Evolutionary conservation across 2,797 vertebrate genomes (phyloP), one percentile per base, ranked within the genome.

Genomic region (Heterohyrax brucei): DNA sequence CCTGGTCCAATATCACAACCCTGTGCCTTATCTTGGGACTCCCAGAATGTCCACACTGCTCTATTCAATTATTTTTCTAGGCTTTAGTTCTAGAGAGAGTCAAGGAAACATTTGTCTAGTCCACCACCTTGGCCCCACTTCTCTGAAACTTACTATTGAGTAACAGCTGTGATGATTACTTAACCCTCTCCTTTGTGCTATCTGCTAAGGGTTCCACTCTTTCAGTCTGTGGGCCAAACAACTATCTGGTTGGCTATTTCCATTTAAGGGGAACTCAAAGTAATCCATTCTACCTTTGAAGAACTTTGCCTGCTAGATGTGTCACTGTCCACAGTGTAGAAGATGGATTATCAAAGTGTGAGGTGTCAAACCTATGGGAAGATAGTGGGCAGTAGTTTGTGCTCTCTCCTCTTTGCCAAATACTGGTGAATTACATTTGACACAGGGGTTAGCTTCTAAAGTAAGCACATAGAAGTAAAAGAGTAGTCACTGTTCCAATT

Each of bases 361-460:
- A 72, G 82, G 61, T 68, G 50, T 72, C 59, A 16, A 48, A 5
- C 10, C 44, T 4, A 16, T 59, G 5, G 26, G 79, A 86, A 53
- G 5, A 46, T 2, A 44, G 68, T 14, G 24, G 22, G 53, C 64
- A n/a, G 1, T 33, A 3, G 7, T 22, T 14, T 12, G 10, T 10
- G 26, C 68, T 4, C 0, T 24, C 33, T 59, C 12, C 21, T 92
- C 56, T 79, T 48, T 76, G 14, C 33, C 48, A 76, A 82, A 19
- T 39, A 72, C 2, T 46, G 46, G 75, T 0, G 16, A 44, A 18
- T 62, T 18, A 33, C 4, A 44, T 7, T 53, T 81, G 33, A 76
- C 22, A 56, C 10, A 53, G 19, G 19, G 75, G 21, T 86, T 86
- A 81, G 66, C 6, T 77, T 81, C 81, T 77, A 93, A 91, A 80